These are phyloP conservation scores for Sebastolobus alascanus DNA, from an alignment of 2,797 vertebrate genomes.

Conservation along the genomic window DNA sequence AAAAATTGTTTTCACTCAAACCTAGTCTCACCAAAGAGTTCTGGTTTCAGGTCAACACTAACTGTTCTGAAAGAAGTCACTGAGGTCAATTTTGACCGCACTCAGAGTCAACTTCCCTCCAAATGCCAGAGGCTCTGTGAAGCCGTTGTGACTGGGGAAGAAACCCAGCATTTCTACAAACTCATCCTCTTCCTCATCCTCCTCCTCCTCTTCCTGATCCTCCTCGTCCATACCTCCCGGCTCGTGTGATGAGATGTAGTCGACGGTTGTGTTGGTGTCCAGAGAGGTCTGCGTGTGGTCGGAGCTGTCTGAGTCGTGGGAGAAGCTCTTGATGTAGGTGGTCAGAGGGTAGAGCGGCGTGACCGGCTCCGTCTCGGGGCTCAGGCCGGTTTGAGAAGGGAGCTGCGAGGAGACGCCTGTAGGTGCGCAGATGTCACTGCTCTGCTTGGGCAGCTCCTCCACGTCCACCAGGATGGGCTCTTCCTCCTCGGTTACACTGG, in stretches of 20 bases:
- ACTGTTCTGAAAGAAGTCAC: conserved; percentile 68
- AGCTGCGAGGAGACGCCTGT: background rate
- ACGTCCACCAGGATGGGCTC: conserved; percentile 83
- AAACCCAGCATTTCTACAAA: conserved; percentile 53
- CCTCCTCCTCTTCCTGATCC: conserved; percentile 59
- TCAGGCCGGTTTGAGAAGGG: background rate
- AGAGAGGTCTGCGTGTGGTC: conserved; percentile 72
- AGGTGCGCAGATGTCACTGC: background rate
- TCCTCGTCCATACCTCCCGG: conserved; percentile 57
- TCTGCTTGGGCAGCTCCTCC: conserved; percentile 75
- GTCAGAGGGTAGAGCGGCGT: conserved; percentile 45
- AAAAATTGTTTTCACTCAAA: background rate
- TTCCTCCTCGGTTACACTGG: conserved; percentile 71
- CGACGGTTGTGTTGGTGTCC: conserved; percentile 52
- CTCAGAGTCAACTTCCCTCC: conserved; percentile 89
- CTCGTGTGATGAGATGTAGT: conserved; percentile 80
- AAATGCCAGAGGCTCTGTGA: conserved; percentile 32
- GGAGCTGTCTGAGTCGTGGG: conserved; percentile 76
- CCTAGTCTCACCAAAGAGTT: conserved; percentile 1
- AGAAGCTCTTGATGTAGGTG: conserved; percentile 86
- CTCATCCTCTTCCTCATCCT: conserved; percentile 28
- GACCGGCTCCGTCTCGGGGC: background rate
- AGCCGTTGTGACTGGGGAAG: conserved; percentile 72
- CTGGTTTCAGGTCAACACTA: conserved; percentile 11
- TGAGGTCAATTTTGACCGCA: conserved; percentile 85